Percentiles rank a stretch among this genome's conserved stretches.
phyloP scores from a whole-genome alignment of 2,888 invertebrate genomes.

The Endomychus coccineus region DNA sequence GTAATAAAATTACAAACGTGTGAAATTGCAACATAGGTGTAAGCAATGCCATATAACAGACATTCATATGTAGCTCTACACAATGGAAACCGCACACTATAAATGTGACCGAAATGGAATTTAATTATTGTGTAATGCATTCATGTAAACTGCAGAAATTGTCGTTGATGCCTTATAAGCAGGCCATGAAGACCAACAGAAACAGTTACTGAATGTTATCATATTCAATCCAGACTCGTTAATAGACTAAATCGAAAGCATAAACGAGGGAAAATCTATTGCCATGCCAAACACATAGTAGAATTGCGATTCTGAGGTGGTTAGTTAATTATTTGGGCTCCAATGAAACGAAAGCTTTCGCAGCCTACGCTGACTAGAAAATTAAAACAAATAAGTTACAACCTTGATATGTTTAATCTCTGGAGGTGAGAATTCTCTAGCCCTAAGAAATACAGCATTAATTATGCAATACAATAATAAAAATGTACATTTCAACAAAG shows the following conservation, averaged over 20 bases:
- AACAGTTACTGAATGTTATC: constrained; percentile 18
- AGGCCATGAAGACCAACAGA: too few relatives aligned
- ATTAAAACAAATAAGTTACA: constrained; percentile 41
- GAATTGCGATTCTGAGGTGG: constrained; percentile 42
- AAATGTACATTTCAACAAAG: too few relatives aligned
- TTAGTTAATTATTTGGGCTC: constrained; percentile 42
- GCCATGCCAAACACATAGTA: constrained; percentile 41
- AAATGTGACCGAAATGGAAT: constrained; percentile 43
- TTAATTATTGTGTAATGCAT: constrained; percentile 44
- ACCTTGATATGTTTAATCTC: not conserved
- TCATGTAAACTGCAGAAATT: constrained; percentile 36
- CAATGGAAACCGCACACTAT: constrained; percentile 39
- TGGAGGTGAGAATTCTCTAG: not conserved
- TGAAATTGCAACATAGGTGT: constrained; percentile 42
- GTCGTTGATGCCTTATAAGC: too few relatives aligned
- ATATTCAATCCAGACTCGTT: constrained; percentile 35
- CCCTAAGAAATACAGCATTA: too few relatives aligned
- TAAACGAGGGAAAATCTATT: constrained; percentile 30
- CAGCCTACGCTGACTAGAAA: constrained; percentile 29
- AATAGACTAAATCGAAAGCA: constrained; percentile 31
- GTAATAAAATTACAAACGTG: constrained; percentile 41
- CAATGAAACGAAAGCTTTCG: constrained; percentile 34
- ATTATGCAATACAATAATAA: too few relatives aligned
- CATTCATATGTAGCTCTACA: constrained; percentile 30
- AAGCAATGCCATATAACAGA: constrained; percentile 38